Evolutionary conservation across 2,113 vertebrate species (phyloP).

Genomic region (Sinocyclocheilus anshuiensis): DNA sequence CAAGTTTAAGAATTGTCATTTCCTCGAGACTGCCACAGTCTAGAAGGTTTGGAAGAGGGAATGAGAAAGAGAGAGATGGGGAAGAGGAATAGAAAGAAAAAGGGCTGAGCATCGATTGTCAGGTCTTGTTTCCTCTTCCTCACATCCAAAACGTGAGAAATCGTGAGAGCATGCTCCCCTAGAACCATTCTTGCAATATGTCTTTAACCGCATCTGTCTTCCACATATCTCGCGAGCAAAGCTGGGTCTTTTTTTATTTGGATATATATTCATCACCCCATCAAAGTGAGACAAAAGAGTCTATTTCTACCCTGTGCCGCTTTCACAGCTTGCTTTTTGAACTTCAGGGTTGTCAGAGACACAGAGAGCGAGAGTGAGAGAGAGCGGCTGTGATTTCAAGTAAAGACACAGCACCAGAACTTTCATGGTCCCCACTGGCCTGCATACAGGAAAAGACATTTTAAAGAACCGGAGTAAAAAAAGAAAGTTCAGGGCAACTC

Average conservation of each 20-base stretch:
- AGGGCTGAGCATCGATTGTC: constrained; percentile 35
- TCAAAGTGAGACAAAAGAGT: constrained; percentile 49
- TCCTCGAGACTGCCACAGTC: constrained; percentile 10
- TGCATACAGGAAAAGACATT: not conserved
- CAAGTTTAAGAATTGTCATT: constrained; percentile 42
- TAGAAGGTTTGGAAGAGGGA: constrained; percentile 4
- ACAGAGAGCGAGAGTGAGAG: constrained; percentile 5
- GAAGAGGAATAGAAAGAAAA: constrained; percentile 1
- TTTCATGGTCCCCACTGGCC: not conserved
- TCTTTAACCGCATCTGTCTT: constrained; percentile 35
- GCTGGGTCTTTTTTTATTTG: constrained; percentile 29
- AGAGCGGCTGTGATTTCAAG: constrained; percentile 10
- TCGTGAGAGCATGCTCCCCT: not conserved
- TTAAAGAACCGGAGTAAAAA: constrained; percentile 5
- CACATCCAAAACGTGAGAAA: constrained; percentile 38
- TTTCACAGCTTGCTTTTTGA: constrained; percentile 18
- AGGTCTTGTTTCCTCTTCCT: constrained; percentile 43
- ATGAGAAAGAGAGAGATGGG: not conserved
- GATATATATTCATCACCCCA: constrained; percentile 52
- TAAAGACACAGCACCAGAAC: constrained; percentile 4
- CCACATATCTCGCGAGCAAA: constrained; percentile 23
- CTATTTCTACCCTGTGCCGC: constrained; percentile 12
- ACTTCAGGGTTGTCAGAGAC: constrained; percentile 7
- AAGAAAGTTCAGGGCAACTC: not conserved
- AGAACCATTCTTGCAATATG: constrained; percentile 36